Conservation (phyloP, 2,113 vertebrate genomes). For the Hiodon alosoides region DNA sequence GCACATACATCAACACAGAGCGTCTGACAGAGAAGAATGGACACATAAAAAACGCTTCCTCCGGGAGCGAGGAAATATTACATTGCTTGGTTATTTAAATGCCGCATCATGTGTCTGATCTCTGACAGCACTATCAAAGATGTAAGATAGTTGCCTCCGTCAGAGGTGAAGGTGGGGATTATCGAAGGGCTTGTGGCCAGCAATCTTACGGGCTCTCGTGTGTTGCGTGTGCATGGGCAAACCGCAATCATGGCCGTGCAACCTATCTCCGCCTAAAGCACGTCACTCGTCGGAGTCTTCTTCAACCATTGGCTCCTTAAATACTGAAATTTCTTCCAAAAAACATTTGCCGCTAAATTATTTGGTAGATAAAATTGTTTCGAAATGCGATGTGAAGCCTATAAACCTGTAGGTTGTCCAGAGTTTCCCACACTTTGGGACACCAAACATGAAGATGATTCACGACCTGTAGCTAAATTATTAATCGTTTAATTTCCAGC, state of each 20-base stretch:
- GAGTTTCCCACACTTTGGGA: constrained; percentile 53
- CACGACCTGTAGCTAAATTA: constrained; percentile 87
- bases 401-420: constrained; percentile 41
- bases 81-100: constrained; percentile 68
- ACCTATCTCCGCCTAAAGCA: too few relatives aligned
- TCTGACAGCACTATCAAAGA: constrained; percentile 63
- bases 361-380: not conserved
- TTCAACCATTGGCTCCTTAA: not conserved
- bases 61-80: constrained; percentile 71
- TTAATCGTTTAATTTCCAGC: constrained; percentile 89
- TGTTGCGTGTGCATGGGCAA: constrained; percentile 14
- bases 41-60: constrained; percentile 54
- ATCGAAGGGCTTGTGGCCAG: constrained; percentile 45
- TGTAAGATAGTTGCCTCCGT: constrained; percentile 63
- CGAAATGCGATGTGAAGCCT: constrained; percentile 1
- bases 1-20: constrained; percentile 65
- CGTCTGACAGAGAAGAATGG: constrained; percentile 70
- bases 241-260: too few relatives aligned
- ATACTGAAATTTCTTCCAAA: not conserved
- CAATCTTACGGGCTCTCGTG: constrained; percentile 31
- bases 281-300: too few relatives aligned
- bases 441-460: constrained; percentile 69
- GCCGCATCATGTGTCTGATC: constrained; percentile 65
- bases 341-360: not conserved
- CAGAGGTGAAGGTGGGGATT: constrained; percentile 45